Evolutionary conservation across 2,797 vertebrate genomes (phyloP).

Genomic region (Ispidina lecontei): DNA sequence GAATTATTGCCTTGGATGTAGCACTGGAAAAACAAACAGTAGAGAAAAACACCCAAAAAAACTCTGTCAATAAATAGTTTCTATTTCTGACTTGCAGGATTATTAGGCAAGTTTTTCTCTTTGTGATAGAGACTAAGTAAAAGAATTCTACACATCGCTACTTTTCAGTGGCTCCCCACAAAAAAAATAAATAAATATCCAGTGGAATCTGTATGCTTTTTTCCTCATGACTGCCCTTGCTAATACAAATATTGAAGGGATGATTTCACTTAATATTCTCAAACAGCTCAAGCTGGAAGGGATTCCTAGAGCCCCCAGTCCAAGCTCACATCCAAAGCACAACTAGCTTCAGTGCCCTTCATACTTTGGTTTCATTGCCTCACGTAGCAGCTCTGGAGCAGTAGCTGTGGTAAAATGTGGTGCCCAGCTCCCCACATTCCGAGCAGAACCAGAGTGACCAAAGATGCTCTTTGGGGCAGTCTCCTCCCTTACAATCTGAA

Average conservation of each 20-base stretch:
- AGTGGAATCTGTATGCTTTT: neutral
- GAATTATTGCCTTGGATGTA: neutral
- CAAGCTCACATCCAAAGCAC: neutral
- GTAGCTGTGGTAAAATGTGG: neutral
- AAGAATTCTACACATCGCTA: neutral
- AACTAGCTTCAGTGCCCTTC: neutral
- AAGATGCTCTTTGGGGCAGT: neutral
- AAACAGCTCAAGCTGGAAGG: neutral
- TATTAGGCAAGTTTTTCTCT: neutral
- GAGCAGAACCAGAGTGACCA: neutral
- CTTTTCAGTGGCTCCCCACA: neutral
- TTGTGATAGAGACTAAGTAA: neutral
- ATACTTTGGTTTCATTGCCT: neutral
- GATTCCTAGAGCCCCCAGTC: neutral
- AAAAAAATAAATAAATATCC: neutral
- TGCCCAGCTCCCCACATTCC: neutral
- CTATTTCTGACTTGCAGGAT: neutral
- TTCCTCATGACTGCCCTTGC: neutral
- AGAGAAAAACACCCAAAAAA: neutral
- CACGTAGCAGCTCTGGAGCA: neutral
- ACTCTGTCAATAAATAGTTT: neutral
- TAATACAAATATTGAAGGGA: neutral
- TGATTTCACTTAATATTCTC: neutral
- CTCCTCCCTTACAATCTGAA: neutral
- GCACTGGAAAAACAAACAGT: slow-evolving; percentile 19